phyloP scores from a whole-genome alignment of 2,888 invertebrate species.

The Drosophila nr. perissopoda region DNA sequence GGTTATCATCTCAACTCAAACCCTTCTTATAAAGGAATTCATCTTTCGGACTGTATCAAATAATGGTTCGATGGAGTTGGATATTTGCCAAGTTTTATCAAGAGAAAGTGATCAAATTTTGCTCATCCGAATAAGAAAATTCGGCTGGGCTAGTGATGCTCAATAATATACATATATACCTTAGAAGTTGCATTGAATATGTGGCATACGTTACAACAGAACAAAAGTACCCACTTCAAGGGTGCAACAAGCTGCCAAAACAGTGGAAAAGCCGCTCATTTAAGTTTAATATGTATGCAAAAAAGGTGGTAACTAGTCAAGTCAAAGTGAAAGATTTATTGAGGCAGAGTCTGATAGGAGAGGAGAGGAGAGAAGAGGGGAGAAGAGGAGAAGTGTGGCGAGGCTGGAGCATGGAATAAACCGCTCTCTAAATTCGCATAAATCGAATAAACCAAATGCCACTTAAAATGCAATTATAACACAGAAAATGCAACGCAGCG shows the following conservation, averaged over 20 bases:
- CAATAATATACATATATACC: background rate
- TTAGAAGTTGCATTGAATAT: background rate
- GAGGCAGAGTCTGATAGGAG: background rate
- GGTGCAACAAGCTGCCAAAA: background rate
- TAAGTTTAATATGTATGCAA: conserved; percentile 25
- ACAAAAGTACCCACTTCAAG: background rate
- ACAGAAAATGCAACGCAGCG: background rate
- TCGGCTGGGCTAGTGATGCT: background rate
- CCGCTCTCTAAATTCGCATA: conserved; percentile 12
- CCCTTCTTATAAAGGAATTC: background rate
- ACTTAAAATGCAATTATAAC: conserved; percentile 66
- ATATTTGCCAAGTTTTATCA: background rate
- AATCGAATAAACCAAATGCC: conserved; percentile 35
- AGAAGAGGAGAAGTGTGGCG: background rate
- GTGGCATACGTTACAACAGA: background rate
- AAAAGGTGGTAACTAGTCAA: conserved; percentile 13
- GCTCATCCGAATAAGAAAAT: background rate
- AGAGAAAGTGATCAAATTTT: background rate
- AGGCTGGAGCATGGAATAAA: conserved; percentile 9
- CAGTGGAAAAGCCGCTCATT: background rate
- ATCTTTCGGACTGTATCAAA: background rate
- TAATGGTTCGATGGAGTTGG: background rate
- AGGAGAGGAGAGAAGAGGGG: background rate
- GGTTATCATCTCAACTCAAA: background rate
- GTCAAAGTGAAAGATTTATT: conserved; percentile 1